Conservation (phyloP, 2,797 vertebrate genomes). For the Neosilurus mollespiculum region DNA sequence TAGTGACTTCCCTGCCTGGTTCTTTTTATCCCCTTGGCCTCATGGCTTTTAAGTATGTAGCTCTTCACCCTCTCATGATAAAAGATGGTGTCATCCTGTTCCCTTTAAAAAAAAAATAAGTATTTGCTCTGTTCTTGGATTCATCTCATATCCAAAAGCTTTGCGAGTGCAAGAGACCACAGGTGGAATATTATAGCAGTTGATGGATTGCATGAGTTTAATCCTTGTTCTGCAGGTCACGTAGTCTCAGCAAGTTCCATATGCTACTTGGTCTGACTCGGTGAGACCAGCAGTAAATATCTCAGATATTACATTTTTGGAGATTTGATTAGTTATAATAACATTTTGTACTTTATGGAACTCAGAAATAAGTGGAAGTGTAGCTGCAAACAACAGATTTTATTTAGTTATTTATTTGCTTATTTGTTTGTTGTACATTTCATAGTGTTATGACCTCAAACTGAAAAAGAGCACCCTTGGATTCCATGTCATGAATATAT, state of each 20-base stretch:
- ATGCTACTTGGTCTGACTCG: not conserved
- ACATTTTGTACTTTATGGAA: not conserved
- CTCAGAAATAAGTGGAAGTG: not conserved
- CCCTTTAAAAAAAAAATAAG: constrained; percentile 15
- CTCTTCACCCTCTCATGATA: constrained; percentile 10
- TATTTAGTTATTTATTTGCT: not conserved
- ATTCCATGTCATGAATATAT: not conserved
- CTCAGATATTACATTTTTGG: not conserved
- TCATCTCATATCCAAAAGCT: not conserved
- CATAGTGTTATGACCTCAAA: not conserved
- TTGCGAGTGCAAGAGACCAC: constrained; percentile 7
- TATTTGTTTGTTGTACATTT: not conserved
- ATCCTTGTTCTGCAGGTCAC: constrained; percentile 20
- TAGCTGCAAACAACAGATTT: not conserved
- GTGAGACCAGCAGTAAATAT: not conserved
- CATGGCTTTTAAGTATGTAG: constrained; percentile 21
- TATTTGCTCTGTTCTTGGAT: constrained; percentile 5
- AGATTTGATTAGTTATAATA: constrained; percentile 12
- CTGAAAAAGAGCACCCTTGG: not conserved
- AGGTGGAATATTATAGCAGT: constrained; percentile 10
- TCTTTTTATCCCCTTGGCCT: constrained; percentile 1
- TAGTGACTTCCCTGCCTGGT: constrained; percentile 18
- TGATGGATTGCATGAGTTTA: constrained; percentile 13
- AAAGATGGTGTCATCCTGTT: constrained; percentile 13
- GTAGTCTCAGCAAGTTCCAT: not conserved